These are phyloP conservation scores for Oscheius sp. DNA, from an alignment of 2,888 invertebrate species.

Conservation along the genomic window DNA sequence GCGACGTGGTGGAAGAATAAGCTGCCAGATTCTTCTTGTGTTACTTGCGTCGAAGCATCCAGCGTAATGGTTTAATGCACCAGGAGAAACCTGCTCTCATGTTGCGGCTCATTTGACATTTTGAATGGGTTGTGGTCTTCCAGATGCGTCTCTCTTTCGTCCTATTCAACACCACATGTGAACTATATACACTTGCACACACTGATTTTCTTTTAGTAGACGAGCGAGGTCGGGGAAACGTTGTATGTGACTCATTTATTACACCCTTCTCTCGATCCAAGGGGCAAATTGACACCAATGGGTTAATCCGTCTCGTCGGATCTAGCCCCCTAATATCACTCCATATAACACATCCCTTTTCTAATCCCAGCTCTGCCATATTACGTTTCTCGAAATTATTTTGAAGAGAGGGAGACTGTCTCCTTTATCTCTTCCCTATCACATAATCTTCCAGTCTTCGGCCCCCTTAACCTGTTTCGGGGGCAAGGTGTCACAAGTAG, in stretches of 20 bases:
- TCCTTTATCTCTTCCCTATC: constrained; percentile 13
- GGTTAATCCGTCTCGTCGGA: constrained; percentile 17
- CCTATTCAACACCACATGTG: too few species aligned
- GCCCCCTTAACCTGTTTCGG: constrained; percentile 4
- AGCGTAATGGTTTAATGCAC: constrained; percentile 9
- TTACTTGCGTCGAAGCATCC: background rate
- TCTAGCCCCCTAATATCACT: too few species aligned
- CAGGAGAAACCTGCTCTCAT: background rate
- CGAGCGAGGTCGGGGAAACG: background rate
- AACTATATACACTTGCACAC: too few species aligned
- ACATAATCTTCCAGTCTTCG: constrained; percentile 21
- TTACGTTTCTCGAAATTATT: too few species aligned
- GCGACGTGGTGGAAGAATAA: too few species aligned
- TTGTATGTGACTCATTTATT: constrained; percentile 23
- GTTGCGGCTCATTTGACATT: constrained; percentile 25
- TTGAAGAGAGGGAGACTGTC: too few species aligned
- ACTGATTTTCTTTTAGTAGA: too few species aligned
- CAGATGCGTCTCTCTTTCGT: constrained; percentile 5
- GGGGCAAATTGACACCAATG: constrained; percentile 27
- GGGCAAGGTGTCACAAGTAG: background rate
- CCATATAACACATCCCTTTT: too few species aligned
- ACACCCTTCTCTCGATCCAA: constrained; percentile 5
- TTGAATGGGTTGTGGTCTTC: constrained; percentile 21
- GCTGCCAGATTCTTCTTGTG: too few species aligned
- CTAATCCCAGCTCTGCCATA: too few species aligned